phyloP scores from a whole-genome alignment of 2,113 vertebrate species.

The Dinomys branickii region DNA sequence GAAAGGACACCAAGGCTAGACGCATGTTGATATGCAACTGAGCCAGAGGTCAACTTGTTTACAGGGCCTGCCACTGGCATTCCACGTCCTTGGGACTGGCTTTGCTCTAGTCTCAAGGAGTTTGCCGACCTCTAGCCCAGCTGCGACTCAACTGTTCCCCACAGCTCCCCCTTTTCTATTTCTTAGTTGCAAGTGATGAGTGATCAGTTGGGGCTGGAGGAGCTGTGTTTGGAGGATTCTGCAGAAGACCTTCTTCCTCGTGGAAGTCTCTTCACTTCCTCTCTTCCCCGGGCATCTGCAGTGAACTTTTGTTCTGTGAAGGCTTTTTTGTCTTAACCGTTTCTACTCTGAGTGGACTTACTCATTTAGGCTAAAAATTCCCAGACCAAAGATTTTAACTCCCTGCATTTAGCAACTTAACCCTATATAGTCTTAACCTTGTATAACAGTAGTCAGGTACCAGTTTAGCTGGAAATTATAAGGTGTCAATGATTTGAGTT shows the following conservation, averaged over 20 bases:
- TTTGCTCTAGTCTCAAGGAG: background rate
- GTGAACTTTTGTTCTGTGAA: background rate
- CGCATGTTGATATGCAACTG: background rate
- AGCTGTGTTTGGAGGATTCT: background rate
- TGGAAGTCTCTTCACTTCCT: background rate
- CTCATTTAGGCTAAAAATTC: background rate
- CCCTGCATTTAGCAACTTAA: too few relatives aligned
- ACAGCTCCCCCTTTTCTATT: background rate
- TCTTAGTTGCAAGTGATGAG: background rate
- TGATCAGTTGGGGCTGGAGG: background rate
- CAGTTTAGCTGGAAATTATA: too few relatives aligned
- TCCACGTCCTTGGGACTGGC: background rate
- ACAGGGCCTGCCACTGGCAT: background rate
- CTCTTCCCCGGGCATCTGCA: background rate
- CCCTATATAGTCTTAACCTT: too few relatives aligned
- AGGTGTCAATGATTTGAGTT: background rate
- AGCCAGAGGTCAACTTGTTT: background rate
- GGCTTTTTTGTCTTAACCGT: background rate
- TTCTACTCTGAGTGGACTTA: background rate
- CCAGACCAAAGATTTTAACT: background rate
- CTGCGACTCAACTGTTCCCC: background rate
- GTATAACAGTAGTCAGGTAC: too few relatives aligned
- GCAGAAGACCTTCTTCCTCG: background rate
- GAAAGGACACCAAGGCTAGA: background rate
- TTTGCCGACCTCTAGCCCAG: background rate